Evolutionary conservation across 2,888 invertebrate genomes (phyloP), one percentile per base, ranked within the genome.

Genomic region (Rhyacophila evoluta): DNA sequence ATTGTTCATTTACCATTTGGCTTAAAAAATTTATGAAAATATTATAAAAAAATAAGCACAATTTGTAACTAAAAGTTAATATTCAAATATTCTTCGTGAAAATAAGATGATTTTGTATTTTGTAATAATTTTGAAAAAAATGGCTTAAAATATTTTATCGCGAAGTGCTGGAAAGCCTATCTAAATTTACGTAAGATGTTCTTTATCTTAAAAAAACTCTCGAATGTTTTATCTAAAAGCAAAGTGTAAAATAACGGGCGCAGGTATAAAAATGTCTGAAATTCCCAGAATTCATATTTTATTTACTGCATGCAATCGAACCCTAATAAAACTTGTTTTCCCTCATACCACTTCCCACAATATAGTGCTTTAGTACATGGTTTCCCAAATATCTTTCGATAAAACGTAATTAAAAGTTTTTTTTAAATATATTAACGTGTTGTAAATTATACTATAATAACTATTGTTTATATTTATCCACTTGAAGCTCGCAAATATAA

Each of bases 251-350:
- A 75, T 55, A 77, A 76, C 89, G 88, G 88, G 84, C 85, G 75
- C 67, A 36, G 25, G 37, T 37, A 69, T 33, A 77, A 29, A 73
- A 72, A 73, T 37, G 27, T 38, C 39, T 36, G 39, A 29, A 88
- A 88, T 88, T 89, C 88, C 88, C 86, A 86, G 87, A 87, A 88
- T 88, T 88, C 88, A 89, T 89, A 89, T 89, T 88, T 89, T 89
- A 89, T 89, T 89, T 89, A 89, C 89, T 88, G 88, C 89, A 89
- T 88, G 89, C 89, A 89, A 89, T 89, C 86, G 89, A 87, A 87
- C 88, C 88, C 89, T 88, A 88, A 89, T 89, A 88, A 87, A 87
- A 85, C 87, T 38, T 77, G 71, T 75, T 75, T 33, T 33, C 38
- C 19, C 55, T 19, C 6, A 55, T 10, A 55, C 55, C 19, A 10